Percentiles rank a stretch among this genome's conserved stretches.
Evolutionary conservation across 2,797 vertebrate species (phyloP).

Genomic region (Mareca strepera): DNA sequence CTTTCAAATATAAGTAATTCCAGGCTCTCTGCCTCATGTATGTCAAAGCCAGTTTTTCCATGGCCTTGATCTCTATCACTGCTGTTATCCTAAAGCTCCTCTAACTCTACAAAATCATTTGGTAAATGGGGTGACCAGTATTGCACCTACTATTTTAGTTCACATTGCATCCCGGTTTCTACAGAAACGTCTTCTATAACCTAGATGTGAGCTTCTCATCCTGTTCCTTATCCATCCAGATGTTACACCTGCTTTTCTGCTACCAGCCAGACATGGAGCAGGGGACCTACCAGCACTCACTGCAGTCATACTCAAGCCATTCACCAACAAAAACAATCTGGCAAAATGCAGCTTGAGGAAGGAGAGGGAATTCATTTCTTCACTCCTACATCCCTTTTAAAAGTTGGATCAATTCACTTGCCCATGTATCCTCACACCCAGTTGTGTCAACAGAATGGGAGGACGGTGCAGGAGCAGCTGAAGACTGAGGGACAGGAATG

Average conservation of each 20-base stretch:
- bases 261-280: background rate
- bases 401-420: background rate
- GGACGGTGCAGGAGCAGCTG: background rate
- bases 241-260: background rate
- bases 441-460: background rate
- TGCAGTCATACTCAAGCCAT: background rate
- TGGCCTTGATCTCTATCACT: background rate
- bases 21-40: background rate
- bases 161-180: background rate
- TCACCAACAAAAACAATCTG: background rate
- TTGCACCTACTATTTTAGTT: slow-evolving; percentile 10
- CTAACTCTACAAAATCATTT: background rate
- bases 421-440: background rate
- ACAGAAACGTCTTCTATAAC: background rate
- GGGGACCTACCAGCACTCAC: background rate
- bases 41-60: background rate
- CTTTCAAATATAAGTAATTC: slow-evolving; percentile 38
- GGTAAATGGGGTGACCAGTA: background rate
- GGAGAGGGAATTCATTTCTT: background rate
- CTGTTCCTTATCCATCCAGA: background rate
- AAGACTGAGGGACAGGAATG: background rate
- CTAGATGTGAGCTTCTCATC: background rate
- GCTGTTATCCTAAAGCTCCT: background rate
- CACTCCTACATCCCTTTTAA: background rate
- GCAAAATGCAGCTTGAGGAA: background rate